Percentiles rank a stretch among this genome's conserved stretches.
Conservation (phyloP, 2,888 invertebrate species). For the Apamea monoglypha region DNA sequence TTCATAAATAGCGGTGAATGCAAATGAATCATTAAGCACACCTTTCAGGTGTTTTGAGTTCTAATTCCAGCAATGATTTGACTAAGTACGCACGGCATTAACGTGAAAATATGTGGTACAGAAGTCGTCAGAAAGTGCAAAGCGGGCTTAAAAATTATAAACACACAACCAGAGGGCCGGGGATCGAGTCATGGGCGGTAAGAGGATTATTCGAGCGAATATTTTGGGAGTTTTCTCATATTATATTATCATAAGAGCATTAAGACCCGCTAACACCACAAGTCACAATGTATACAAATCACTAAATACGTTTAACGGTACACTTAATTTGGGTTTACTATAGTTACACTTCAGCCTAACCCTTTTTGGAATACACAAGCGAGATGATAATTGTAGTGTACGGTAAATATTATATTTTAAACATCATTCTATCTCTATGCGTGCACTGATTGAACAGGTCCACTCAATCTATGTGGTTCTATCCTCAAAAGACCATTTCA, state of each 20-base stretch:
- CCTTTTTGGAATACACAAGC: too few relatives aligned
- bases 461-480: too few relatives aligned
- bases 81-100: constrained; percentile 53
- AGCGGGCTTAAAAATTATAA: constrained; percentile 70
- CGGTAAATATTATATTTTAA: too few relatives aligned
- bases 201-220: background rate
- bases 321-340: background rate
- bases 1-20: constrained; percentile 27
- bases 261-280: too few relatives aligned
- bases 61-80: constrained; percentile 61
- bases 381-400: too few relatives aligned
- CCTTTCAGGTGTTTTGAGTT: constrained; percentile 54
- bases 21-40: constrained; percentile 55
- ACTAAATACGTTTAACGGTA: background rate
- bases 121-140: constrained; percentile 65
- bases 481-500: too few relatives aligned
- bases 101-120: constrained; percentile 61
- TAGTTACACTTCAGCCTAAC: too few relatives aligned
- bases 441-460: too few relatives aligned
- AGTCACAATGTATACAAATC: background rate
- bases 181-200: constrained; percentile 27
- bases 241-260: background rate
- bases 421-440: too few relatives aligned
- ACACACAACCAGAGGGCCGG: constrained; percentile 43
- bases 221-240: background rate